These are phyloP conservation scores for Pogonomyrmex barbatus DNA, from an alignment of 1,140 invertebrate species.

Conservation along the genomic window DNA sequence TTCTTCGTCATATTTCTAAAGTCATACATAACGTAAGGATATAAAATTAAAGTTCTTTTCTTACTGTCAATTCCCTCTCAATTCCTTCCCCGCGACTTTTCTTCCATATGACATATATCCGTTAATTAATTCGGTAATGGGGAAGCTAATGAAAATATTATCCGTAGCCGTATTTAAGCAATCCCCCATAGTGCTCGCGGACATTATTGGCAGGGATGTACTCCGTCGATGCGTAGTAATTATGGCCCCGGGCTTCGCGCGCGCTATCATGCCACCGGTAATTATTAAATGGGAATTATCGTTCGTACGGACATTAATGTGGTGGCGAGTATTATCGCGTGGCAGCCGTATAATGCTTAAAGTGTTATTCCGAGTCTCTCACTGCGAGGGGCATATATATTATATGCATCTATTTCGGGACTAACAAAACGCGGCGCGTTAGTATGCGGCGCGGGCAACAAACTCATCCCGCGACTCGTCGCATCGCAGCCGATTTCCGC, in stretches of 20 bases:
- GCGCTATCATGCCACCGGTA: slow-evolving; percentile 73
- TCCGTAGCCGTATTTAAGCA: slow-evolving; percentile 69
- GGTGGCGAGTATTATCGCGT: slow-evolving; percentile 74
- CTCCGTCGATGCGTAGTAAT: slow-evolving; percentile 73
- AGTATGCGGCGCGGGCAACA: background rate
- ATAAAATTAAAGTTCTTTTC: background rate
- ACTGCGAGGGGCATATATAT: slow-evolving; percentile 45
- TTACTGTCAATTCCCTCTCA: background rate
- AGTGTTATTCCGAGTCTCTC: slow-evolving; percentile 72
- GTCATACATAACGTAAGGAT: background rate
- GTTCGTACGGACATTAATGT: slow-evolving; percentile 71
- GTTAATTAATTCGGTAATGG: slow-evolving; percentile 70
- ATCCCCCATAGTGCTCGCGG: slow-evolving; percentile 71
- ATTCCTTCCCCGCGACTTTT: background rate
- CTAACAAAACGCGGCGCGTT: slow-evolving; percentile 26
- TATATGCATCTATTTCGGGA: slow-evolving; percentile 33
- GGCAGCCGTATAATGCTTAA: slow-evolving; percentile 72
- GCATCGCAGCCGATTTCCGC: slow-evolving; percentile 62
- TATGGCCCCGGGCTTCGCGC: slow-evolving; percentile 69
- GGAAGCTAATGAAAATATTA: slow-evolving; percentile 75
- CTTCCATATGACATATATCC: slow-evolving; percentile 10
- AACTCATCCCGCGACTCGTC: background rate
- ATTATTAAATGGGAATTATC: slow-evolving; percentile 77
- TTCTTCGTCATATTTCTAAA: background rate
- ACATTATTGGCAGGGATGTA: slow-evolving; percentile 75